Evolutionary conservation across 1,140 invertebrate species (phyloP).

Genomic region (Aricia agestis): DNA sequence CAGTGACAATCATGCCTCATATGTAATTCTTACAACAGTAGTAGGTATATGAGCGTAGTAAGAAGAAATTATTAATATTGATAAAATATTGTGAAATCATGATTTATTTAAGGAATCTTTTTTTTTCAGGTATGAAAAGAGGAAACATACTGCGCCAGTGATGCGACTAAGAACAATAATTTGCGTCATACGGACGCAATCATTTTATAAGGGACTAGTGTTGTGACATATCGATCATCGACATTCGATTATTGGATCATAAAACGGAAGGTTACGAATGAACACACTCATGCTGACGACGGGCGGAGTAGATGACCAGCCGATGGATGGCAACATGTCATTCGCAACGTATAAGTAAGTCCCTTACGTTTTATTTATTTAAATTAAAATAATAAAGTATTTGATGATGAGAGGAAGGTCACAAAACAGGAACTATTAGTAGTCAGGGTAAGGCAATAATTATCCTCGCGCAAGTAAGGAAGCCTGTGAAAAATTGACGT

Average conservation of each 20-base stretch:
- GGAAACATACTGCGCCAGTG: constrained; percentile 12
- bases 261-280: constrained; percentile 46
- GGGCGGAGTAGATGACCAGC: constrained; percentile 59
- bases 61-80: not conserved
- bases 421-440: too few relatives aligned
- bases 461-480: too few relatives aligned
- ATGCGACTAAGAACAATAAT: constrained; percentile 11
- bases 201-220: constrained; percentile 6
- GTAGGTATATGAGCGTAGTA: too few relatives aligned
- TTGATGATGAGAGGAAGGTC: too few relatives aligned
- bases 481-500: not conserved
- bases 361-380: not conserved
- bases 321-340: constrained; percentile 65
- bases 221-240: constrained; percentile 17
- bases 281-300: constrained; percentile 71
- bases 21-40: not conserved
- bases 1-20: not conserved
- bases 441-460: too few relatives aligned
- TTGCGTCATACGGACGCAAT: constrained; percentile 10
- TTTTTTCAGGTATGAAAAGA: constrained; percentile 31
- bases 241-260: constrained; percentile 25
- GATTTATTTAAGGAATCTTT: constrained; percentile 15
- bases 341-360: constrained; percentile 69
- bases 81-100: not conserved
- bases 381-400: not conserved